Base-by-base conservation (phyloP, 2,888 invertebrate species). In the Drosophila helvetica region DNA sequence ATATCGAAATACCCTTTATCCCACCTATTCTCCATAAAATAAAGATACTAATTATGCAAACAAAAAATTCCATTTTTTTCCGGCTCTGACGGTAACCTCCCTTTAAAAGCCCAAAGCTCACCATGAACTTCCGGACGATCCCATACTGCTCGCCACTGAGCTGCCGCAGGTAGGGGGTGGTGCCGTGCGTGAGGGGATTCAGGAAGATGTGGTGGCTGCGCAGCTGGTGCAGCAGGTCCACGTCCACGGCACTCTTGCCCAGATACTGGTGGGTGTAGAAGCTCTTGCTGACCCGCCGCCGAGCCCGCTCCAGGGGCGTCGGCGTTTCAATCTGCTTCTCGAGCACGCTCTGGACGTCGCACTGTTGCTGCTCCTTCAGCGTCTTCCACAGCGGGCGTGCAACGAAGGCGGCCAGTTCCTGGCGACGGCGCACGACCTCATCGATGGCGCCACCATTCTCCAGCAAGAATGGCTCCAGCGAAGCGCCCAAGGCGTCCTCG, bases 201-300 rank as follows among this genome's bases (percentile, higher is more conserved):
- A 89, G 58, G 0, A 90, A 66, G 38, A 72, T 69, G 1, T 68
- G 57, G 52, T 90, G 75, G 3, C 65, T 65, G 4, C 76, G 75
- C 18, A 91, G 56, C 0, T 67, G 33, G 7, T 86, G 82, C 12
- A 91, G 52, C 53, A 90, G 74, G 1, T 71, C 47, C 0, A 90
- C 77, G 72, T 91, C 91, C 5, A 56, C 70, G 83, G 88, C 88
- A 51, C 80, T 85, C 38, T 72, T 78, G 3, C 86, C 75, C 68
- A 91, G 67, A 53, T 90, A 91, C 0, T 88, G 85, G 64, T 88
- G 79, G 71, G 86, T 86, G 62, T 89, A 90, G 0, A 85, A 72
- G 8, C 66, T 75, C 42, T 81, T 80, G 10, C 67, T 74, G 18
- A 73, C 68, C 17, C 77, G 77, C 2, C 88, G 83, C 0, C 89